A percentile compares a stretch with the other conserved stretches of the same genome.
Conservation (phyloP, 2,113 vertebrate genomes). For the Gopherus flavomarginatus region DNA sequence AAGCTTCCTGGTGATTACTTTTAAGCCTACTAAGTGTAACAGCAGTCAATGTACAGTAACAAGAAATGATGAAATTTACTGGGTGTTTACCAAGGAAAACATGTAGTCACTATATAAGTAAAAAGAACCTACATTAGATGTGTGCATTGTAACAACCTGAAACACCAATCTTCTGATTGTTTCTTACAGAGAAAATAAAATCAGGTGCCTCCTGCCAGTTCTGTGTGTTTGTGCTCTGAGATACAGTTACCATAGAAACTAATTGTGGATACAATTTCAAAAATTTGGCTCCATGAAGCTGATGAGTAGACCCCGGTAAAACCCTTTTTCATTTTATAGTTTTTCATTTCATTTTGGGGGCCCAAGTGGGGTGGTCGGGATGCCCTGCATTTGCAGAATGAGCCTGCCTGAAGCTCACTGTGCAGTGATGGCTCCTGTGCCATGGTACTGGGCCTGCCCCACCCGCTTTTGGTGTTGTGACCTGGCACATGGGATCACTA, state of each 20-base stretch:
- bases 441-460: not conserved
- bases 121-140: not conserved
- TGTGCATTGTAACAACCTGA: constrained; percentile 57
- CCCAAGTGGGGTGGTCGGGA: not conserved
- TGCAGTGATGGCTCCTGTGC: not conserved
- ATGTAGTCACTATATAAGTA: not conserved
- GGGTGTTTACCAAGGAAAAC: constrained; percentile 9
- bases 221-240: constrained; percentile 78
- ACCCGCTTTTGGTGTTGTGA: not conserved
- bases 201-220: constrained; percentile 71
- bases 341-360: not conserved
- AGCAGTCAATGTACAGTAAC: not conserved
- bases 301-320: not conserved
- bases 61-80: not conserved
- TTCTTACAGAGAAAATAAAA: constrained; percentile 75
- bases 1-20: not conserved
- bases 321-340: not conserved
- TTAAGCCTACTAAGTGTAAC: constrained; percentile 5
- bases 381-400: not conserved
- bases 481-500: not conserved
- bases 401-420: not conserved
- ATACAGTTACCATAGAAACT: constrained; percentile 86
- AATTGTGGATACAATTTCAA: constrained; percentile 77
- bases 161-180: constrained; percentile 63
- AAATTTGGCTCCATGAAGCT: constrained; percentile 78